phyloP scores from a whole-genome alignment of 2,797 vertebrate species.

The Geotrypetes seraphini region DNA sequence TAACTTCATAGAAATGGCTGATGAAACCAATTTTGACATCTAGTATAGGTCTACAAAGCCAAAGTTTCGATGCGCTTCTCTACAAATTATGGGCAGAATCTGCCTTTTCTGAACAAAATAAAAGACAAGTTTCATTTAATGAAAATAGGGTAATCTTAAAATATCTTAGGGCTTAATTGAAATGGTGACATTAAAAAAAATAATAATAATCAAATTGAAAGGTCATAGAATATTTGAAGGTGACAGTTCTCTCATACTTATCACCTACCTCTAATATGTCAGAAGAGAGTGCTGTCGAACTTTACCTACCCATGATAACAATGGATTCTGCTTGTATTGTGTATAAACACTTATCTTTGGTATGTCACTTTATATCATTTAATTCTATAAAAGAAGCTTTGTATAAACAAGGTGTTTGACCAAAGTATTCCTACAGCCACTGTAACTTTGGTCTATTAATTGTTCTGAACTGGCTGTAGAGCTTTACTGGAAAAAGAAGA shows the following conservation, averaged over 20 bases:
- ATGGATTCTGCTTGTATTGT: constrained; percentile 52
- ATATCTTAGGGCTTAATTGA: constrained; percentile 16
- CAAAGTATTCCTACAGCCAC: constrained; percentile 58
- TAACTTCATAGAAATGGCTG: constrained; percentile 46
- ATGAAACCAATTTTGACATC: constrained; percentile 7
- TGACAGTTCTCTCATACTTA: constrained; percentile 44
- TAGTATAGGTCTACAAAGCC: constrained; percentile 28
- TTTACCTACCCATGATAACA: constrained; percentile 28
- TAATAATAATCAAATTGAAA: constrained; percentile 44
- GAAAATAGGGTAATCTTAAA: constrained; percentile 33
- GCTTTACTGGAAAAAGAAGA: constrained; percentile 61
- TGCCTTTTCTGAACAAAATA: constrained; percentile 47
- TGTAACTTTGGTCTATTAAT: constrained; percentile 21
- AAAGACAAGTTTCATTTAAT: constrained; percentile 40
- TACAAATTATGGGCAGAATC: constrained; percentile 52
- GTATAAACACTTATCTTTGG: constrained; percentile 51
- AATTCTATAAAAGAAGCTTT: constrained; percentile 43
- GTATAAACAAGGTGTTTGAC: constrained; percentile 48
- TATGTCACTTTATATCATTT: constrained; percentile 60
- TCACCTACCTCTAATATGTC: constrained; percentile 64
- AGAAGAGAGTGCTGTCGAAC: constrained; percentile 32
- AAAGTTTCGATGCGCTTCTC: constrained; percentile 15
- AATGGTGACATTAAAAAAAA: constrained; percentile 28
- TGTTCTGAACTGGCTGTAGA: constrained; percentile 44
- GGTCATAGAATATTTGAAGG: constrained; percentile 47